Evolutionary conservation across 2,113 vertebrate genomes (phyloP).

Genomic region (Spea multiplicata): DNA sequence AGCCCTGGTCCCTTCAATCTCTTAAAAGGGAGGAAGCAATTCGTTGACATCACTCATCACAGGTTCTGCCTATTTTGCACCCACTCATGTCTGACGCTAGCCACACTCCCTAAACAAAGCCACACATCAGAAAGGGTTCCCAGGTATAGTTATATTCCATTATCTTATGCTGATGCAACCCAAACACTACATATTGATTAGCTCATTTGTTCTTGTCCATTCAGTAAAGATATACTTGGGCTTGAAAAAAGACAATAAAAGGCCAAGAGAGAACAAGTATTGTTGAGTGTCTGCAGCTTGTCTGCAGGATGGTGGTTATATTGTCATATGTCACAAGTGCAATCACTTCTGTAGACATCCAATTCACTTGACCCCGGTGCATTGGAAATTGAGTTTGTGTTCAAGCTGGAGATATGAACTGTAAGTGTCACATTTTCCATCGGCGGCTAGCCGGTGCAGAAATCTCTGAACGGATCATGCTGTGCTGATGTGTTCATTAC

Average conservation of each 20-base stretch:
- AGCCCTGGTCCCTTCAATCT: too few relatives aligned
- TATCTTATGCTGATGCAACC: too few relatives aligned
- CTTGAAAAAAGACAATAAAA: slow-evolving; percentile 49
- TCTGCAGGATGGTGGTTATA: neutral
- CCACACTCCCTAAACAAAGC: too few relatives aligned
- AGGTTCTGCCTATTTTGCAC: too few relatives aligned
- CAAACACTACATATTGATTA: too few relatives aligned
- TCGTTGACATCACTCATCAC: too few relatives aligned
- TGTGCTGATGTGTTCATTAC: slow-evolving; percentile 50
- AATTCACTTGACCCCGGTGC: slow-evolving; percentile 42
- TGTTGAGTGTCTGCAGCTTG: neutral
- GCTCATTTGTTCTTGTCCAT: neutral
- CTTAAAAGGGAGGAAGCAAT: too few relatives aligned
- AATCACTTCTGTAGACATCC: slow-evolving; percentile 36
- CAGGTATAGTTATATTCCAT: too few relatives aligned
- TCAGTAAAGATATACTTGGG: slow-evolving; percentile 40
- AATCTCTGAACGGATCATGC: slow-evolving; percentile 47
- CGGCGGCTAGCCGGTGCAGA: slow-evolving; percentile 50
- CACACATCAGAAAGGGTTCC: too few relatives aligned
- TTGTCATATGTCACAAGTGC: slow-evolving; percentile 17
- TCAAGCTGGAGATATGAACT: slow-evolving; percentile 48
- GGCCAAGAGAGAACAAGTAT: slow-evolving; percentile 26
- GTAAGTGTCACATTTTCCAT: slow-evolving; percentile 42
- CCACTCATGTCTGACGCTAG: too few relatives aligned
- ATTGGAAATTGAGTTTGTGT: slow-evolving; percentile 50